Evolutionary conservation across 2,113 vertebrate genomes (phyloP), one percentile per base, ranked within the genome.

Genomic region (Leptosomus discolor): DNA sequence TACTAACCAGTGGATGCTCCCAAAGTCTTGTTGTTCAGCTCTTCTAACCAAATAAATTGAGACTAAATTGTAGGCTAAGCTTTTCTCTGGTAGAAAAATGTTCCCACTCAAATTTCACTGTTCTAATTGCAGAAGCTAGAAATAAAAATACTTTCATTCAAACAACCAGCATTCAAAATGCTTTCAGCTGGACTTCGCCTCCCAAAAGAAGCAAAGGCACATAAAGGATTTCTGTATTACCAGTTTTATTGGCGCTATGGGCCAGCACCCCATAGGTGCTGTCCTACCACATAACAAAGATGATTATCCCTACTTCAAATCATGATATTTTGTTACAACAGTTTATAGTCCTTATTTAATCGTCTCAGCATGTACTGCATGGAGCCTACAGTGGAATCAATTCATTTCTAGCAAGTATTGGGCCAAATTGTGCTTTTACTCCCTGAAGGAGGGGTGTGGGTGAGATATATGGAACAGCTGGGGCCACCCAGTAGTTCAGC

Each of bases 61-160:
- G 46, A 53, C 26, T 84, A 92, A 96, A 90, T 92, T 85, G 84
- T 70, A 89, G 74, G 74, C 91, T 95, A 82, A 89, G 74, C 13
- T 73, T 89, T 91, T 43, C 70, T 85, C 57, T 75, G 65, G 81
- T 82, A 91, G 61, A 88, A 92, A 79, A 92, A 79, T 14, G 45
- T 83, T 90, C 86, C 93, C 85, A 96, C 90, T 95, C 92, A 82
- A 85, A 95, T 95, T 95, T 94, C 61, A 46, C 87, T 79, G 60
- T 95, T 95, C 92, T 95, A 92, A 94, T 82, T 97, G 86, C 77
- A 96, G 95, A 97, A 96, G 89, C 80, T 88, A 76, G 86, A 94
- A 92, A 87, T 90, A 94, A 94, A 97, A 96, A 91, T 89, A 95
- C 87, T 90, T 91, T 61, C 80, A 91, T 94, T 94, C 88, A 91